Evolutionary conservation across 2,113 vertebrate species (phyloP).

Genomic region (Pseudorasbora parva): DNA sequence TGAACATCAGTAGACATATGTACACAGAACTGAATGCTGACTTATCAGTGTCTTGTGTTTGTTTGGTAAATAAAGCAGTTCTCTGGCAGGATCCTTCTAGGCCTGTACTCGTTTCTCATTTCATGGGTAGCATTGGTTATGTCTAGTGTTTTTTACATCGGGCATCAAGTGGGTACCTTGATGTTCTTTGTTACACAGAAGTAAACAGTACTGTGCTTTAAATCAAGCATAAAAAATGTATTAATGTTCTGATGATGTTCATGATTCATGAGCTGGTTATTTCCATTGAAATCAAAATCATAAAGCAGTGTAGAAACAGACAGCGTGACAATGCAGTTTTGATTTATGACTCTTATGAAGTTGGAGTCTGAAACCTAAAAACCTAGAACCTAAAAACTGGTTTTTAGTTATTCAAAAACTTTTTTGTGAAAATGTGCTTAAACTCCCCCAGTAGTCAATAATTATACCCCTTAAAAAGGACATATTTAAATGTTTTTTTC

Average conservation of each 20-base stretch:
- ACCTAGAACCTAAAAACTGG: no score
- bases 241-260: not conserved
- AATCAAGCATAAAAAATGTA: not conserved
- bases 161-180: not conserved
- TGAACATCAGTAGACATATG: slow-evolving; percentile 69
- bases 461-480: no score
- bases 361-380: no score
- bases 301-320: not conserved
- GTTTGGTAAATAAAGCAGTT: slow-evolving; percentile 70
- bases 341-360: not conserved
- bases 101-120: slow-evolving; percentile 19
- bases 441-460: no score
- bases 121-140: slow-evolving; percentile 7
- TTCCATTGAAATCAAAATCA: not conserved
- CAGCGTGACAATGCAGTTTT: not conserved
- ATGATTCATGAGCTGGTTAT: not conserved
- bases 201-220: not conserved
- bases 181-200: not conserved
- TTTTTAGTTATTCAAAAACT: not conserved
- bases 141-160: not conserved
- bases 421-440: no score
- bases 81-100: slow-evolving; percentile 52
- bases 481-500: no score
- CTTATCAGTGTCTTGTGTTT: slow-evolving; percentile 70
- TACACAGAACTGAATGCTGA: slow-evolving; percentile 59